Conservation (phyloP, 2,888 invertebrate species). For the Dynastes tityus region DNA sequence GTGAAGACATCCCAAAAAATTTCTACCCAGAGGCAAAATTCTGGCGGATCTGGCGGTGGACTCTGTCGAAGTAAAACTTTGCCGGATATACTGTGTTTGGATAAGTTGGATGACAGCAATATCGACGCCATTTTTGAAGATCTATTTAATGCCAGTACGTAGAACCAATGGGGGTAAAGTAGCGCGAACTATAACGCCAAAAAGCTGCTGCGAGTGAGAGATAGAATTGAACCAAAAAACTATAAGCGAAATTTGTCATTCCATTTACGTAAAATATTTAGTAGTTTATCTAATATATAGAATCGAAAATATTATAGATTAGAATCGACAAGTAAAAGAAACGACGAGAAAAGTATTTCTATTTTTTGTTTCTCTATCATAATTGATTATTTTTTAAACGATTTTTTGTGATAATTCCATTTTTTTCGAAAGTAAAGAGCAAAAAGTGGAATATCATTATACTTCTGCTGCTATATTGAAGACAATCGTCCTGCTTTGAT, state of each 20-base stretch:
- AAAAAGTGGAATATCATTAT: constrained; percentile 10
- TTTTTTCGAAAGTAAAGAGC: background rate
- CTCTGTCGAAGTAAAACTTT: constrained; percentile 84
- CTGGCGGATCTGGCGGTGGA: constrained; percentile 61
- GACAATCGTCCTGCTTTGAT: too few relatives aligned
- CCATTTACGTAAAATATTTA: constrained; percentile 22
- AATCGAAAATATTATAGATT: too few relatives aligned
- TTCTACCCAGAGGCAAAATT: constrained; percentile 64
- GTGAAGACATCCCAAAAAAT: constrained; percentile 72
- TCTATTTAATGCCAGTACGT: constrained; percentile 75
- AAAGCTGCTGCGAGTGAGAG: background rate
- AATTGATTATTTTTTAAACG: constrained; percentile 4
- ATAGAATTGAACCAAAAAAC: too few relatives aligned
- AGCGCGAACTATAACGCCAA: constrained; percentile 11
- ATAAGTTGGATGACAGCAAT: constrained; percentile 83
- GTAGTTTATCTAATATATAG: too few relatives aligned
- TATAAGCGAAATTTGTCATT: constrained; percentile 30
- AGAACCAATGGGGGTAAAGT: constrained; percentile 55
- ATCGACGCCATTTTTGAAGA: constrained; percentile 92
- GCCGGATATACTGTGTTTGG: constrained; percentile 80
- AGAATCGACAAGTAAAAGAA: too few relatives aligned
- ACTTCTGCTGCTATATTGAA: background rate
- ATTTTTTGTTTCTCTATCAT: background rate
- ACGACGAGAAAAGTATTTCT: background rate
- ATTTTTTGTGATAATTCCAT: constrained; percentile 4